These are phyloP conservation scores for Euphysa ruthae DNA, from an alignment of 30 jellyfish, hydroid and myxozoan species.

Conservation along the genomic window DNA sequence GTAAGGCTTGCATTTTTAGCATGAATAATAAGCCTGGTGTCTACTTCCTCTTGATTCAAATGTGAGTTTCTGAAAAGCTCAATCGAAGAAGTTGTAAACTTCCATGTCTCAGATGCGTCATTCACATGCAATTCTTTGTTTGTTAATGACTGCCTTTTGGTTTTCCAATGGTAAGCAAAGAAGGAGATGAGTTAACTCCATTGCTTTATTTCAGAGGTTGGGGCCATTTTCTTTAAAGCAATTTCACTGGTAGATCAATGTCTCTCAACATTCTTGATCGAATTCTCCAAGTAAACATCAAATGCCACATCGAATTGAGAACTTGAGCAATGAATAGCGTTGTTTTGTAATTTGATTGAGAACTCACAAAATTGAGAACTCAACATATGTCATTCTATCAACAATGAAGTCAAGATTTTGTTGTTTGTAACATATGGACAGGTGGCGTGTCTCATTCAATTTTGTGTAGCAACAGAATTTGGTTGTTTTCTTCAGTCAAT, in stretches of 20 bases:
- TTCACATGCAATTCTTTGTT: neutral
- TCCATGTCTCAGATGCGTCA: neutral
- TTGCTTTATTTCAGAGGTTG: neutral
- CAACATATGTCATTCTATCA: neutral
- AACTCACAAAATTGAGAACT: neutral
- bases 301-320: slow-evolving; percentile 8
- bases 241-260: neutral
- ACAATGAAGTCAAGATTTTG: neutral
- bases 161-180: neutral
- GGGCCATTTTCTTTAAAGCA: neutral
- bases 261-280: slow-evolving; percentile 13
- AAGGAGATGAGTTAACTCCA: neutral
- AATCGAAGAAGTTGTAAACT: too few species aligned
- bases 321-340: neutral
- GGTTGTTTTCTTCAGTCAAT: slow-evolving; percentile 11
- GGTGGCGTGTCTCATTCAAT: neutral
- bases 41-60: neutral
- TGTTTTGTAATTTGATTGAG: neutral
- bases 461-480: neutral
- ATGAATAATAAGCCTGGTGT: neutral
- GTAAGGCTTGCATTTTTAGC: neutral
- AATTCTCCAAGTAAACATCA: slow-evolving; percentile 2
- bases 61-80: neutral
- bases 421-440: neutral
- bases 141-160: neutral